A percentile compares a stretch with the other conserved stretches of the same genome.
Conservation (phyloP, 1,140 invertebrate species). For the Bombus soroeensis region DNA sequence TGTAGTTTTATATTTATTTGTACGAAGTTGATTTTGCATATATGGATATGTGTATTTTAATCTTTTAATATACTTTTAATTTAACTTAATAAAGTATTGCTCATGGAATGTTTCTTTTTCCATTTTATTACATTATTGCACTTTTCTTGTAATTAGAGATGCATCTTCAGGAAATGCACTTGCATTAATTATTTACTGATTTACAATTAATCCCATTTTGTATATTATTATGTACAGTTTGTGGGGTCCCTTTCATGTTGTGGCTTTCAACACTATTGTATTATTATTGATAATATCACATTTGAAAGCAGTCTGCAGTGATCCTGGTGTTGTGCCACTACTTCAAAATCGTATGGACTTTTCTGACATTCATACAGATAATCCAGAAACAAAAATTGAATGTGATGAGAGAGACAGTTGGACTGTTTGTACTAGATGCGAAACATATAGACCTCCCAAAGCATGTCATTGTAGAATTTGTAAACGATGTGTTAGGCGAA, state of each 20-base stretch:
- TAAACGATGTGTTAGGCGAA: conserved; percentile 91
- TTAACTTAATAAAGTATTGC: conserved; percentile 6
- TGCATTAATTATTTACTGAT: background rate
- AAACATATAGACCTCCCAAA: conserved; percentile 92
- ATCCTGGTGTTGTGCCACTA: conserved; percentile 94
- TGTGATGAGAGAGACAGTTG: conserved; percentile 88
- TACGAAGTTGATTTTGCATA: background rate
- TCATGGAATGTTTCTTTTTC: conserved; percentile 1
- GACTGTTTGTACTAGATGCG: conserved; percentile 93
- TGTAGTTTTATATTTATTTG: conserved; percentile 24
- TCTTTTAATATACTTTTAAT: conserved; percentile 24
- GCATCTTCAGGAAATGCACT: conserved; percentile 13
- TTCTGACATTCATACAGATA: conserved; percentile 90
- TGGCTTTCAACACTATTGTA: conserved; percentile 91
- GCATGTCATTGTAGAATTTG: conserved; percentile 96
- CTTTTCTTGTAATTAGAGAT: background rate
- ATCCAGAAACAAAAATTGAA: conserved; percentile 74
- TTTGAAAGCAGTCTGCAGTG: conserved; percentile 92
- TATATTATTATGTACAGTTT: conserved; percentile 84
- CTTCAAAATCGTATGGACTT: conserved; percentile 92
- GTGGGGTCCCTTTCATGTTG: conserved; percentile 92
- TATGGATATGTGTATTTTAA: conserved; percentile 39
- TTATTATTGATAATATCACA: conserved; percentile 91
- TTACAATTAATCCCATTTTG: conserved; percentile 76
- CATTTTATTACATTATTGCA: background rate